A percentile compares a stretch with the other conserved stretches of the same genome.
These are phyloP conservation scores for Lithobates pipiens DNA, from an alignment of 2,797 vertebrate genomes.

Conservation along the genomic window DNA sequence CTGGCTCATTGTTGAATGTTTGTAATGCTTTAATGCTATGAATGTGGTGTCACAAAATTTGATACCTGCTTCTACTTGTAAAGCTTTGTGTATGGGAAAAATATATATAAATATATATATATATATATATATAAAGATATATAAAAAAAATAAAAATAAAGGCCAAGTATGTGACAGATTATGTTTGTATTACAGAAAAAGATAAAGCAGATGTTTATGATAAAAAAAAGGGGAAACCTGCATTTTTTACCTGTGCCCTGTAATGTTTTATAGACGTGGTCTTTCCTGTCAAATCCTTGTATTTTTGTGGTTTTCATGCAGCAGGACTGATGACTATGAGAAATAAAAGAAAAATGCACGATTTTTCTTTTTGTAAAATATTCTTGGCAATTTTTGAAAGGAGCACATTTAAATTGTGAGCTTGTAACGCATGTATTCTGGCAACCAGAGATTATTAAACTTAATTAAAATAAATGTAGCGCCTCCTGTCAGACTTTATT, in stretches of 20 bases:
- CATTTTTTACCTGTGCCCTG: conserved; percentile 93
- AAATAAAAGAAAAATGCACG: conserved; percentile 78
- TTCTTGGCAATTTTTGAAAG: conserved; percentile 77
- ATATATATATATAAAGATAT: conserved; percentile 47
- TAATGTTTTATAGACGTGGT: conserved; percentile 96
- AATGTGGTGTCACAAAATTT: conserved; percentile 52
- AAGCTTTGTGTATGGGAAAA: conserved; percentile 60
- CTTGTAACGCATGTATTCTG: conserved; percentile 97
- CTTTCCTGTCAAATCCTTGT: conserved; percentile 95
- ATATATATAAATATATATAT: neutral
- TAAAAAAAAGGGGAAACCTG: conserved; percentile 57
- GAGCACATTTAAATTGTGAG: conserved; percentile 75
- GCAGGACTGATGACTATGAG: conserved; percentile 89
- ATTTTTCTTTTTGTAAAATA: conserved; percentile 85
- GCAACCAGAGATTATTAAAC: conserved; percentile 95
- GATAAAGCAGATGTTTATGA: conserved; percentile 36
- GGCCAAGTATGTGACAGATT: conserved; percentile 54
- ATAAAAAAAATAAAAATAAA: conserved; percentile 36
- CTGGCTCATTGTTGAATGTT: conserved; percentile 59
- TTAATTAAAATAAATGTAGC: conserved; percentile 74
- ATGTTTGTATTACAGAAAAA: conserved; percentile 53
- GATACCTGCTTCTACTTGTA: conserved; percentile 56
- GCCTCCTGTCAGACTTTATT: conserved; percentile 19
- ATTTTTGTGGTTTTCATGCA: conserved; percentile 96
- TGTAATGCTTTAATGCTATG: conserved; percentile 58